phyloP scores from a whole-genome alignment of 2,888 invertebrate genomes.

The Rhagonycha lutea region DNA sequence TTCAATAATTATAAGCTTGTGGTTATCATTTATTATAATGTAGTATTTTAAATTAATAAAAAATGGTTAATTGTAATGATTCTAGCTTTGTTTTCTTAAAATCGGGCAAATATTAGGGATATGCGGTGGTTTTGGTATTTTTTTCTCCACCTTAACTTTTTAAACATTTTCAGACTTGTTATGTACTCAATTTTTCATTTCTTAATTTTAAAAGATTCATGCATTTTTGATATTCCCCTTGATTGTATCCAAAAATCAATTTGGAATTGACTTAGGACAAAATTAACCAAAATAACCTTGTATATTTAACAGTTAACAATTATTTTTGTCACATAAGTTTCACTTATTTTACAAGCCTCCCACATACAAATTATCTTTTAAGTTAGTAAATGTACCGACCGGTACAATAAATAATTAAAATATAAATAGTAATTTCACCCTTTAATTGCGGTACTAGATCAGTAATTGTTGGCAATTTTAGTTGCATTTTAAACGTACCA shows the following conservation, averaged over 20 bases:
- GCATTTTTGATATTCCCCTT: background rate
- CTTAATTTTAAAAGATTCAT: too few species aligned
- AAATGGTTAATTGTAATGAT: too few species aligned
- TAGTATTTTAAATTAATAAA: too few species aligned
- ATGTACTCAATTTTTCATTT: too few species aligned
- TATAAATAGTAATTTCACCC: slow-evolving; percentile 28
- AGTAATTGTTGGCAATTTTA: slow-evolving; percentile 9
- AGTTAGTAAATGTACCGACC: slow-evolving; percentile 18
- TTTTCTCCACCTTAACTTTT: too few species aligned
- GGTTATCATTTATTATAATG: too few species aligned
- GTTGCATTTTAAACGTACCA: slow-evolving; percentile 9
- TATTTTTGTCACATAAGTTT: slow-evolving; percentile 10
- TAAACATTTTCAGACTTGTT: too few species aligned
- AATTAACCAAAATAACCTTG: background rate
- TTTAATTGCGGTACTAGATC: slow-evolving; percentile 19
- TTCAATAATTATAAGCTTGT: too few species aligned
- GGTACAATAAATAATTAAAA: slow-evolving; percentile 27
- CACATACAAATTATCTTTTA: slow-evolving; percentile 37
- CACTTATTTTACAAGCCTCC: slow-evolving; percentile 13
- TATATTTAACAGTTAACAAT: slow-evolving; percentile 4
- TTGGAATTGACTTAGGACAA: background rate
- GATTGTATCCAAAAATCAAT: background rate
- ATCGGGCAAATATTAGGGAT: too few species aligned
- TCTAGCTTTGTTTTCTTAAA: too few species aligned
- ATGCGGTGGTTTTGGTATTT: too few species aligned